Conservation (phyloP, 2,888 invertebrate genomes). For the Cecidostiba fungosa region DNA sequence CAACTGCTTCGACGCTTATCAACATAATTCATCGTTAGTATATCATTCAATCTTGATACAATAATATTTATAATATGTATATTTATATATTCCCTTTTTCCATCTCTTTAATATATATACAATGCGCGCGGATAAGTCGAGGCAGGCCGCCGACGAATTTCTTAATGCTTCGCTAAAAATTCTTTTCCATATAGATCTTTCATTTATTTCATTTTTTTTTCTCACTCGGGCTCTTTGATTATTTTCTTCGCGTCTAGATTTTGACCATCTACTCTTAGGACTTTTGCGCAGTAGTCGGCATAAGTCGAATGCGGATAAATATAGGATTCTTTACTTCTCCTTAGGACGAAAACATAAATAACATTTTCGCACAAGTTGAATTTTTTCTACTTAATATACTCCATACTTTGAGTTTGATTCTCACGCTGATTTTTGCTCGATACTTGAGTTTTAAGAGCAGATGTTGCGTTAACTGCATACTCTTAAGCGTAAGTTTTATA, state of each 20-base stretch:
- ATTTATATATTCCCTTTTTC: constrained; percentile 69
- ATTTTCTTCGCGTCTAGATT: neutral
- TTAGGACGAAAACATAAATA: constrained; percentile 9
- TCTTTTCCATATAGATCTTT: constrained; percentile 30
- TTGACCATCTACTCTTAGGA: neutral
- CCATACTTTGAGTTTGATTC: constrained; percentile 43
- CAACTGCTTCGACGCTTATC: constrained; percentile 73
- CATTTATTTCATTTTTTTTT: constrained; percentile 11
- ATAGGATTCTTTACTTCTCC: neutral
- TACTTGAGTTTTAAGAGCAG: constrained; percentile 4
- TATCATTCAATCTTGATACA: constrained; percentile 74
- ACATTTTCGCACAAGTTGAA: constrained; percentile 11
- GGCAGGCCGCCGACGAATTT: constrained; percentile 57
- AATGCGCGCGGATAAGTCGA: constrained; percentile 56
- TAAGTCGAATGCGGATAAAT: constrained; percentile 1
- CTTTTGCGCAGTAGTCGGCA: constrained; percentile 7
- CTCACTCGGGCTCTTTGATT: constrained; percentile 49
- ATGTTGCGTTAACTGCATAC: neutral
- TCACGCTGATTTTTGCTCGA: neutral
- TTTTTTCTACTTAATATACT: constrained; percentile 6
- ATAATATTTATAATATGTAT: constrained; percentile 77
- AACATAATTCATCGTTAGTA: constrained; percentile 75
- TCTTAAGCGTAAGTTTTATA: neutral
- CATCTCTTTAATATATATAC: constrained; percentile 70
- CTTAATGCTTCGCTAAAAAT: constrained; percentile 37